Conservation (phyloP, 2,113 vertebrate genomes). For the Oophaga pumilio region DNA sequence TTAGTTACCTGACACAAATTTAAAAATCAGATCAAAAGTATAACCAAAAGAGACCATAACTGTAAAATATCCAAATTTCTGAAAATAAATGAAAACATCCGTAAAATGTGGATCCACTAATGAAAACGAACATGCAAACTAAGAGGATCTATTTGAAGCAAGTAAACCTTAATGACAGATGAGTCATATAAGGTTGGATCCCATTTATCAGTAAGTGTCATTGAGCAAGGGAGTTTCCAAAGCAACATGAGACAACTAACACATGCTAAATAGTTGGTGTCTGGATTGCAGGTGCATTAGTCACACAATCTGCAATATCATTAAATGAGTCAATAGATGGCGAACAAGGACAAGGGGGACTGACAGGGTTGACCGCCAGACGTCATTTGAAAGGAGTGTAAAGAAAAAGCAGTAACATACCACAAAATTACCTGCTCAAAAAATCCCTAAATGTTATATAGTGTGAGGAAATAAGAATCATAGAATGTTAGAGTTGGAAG, state of each 20-base stretch:
- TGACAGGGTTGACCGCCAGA: not conserved
- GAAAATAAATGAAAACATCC: not conserved
- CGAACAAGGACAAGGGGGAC: not conserved
- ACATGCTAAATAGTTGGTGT: constrained; percentile 6
- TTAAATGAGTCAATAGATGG: not conserved
- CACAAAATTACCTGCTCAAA: not conserved
- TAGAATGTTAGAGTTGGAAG: no score
- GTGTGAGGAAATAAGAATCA: not conserved
- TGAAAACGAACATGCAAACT: not conserved
- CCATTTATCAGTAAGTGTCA: constrained; percentile 4
- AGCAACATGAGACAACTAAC: constrained; percentile 22
- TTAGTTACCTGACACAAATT: no score
- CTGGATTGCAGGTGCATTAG: constrained; percentile 3
- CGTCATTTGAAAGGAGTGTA: not conserved
- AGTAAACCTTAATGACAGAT: not conserved
- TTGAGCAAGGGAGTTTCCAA: constrained; percentile 6
- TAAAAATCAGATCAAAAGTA: not conserved
- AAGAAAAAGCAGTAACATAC: not conserved
- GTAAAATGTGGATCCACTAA: not conserved
- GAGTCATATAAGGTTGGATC: constrained; percentile 4
- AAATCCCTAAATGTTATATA: not conserved
- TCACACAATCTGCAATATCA: constrained; percentile 1
- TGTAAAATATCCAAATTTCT: not conserved
- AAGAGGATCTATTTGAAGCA: not conserved
- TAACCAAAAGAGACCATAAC: not conserved